A percentile compares a stretch with the other conserved stretches of the same genome.
phyloP scores from a whole-genome alignment of 2,797 vertebrate genomes.

The Lithobates pipiens region DNA sequence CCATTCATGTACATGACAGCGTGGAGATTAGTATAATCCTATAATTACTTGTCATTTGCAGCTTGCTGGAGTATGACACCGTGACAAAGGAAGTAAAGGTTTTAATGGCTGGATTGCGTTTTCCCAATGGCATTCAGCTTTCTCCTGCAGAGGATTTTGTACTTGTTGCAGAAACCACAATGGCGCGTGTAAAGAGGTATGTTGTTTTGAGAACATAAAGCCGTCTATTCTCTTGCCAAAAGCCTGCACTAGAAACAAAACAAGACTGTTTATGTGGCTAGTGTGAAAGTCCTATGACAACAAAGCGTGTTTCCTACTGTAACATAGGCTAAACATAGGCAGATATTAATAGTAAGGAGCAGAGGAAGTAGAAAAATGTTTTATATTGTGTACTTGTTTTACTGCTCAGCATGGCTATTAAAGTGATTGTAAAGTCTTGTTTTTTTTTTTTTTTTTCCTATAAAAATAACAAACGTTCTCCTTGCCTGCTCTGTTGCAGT shows the following conservation, averaged over 20 bases:
- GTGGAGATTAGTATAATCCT: constrained; percentile 26
- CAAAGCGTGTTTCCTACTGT: not conserved
- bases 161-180: constrained; percentile 89
- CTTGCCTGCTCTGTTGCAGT: too few species aligned
- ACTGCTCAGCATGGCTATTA: too few species aligned
- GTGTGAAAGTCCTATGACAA: not conserved
- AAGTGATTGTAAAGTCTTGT: too few species aligned
- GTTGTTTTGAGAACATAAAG: not conserved
- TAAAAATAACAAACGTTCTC: too few species aligned
- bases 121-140: constrained; percentile 93
- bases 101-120: constrained; percentile 89
- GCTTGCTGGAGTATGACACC: constrained; percentile 89
- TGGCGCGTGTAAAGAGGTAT: constrained; percentile 93
- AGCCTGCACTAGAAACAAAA: not conserved
- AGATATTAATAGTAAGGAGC: too few species aligned
- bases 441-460: too few species aligned
- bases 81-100: constrained; percentile 87
- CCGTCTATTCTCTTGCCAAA: too few species aligned
- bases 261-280: not conserved
- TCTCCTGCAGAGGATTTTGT: constrained; percentile 92
- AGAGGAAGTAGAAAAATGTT: too few species aligned
- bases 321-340: too few species aligned
- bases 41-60: constrained; percentile 65
- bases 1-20: constrained; percentile 7
- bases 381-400: too few species aligned